A percentile compares a stretch with the other conserved stretches of the same genome.
These are phyloP conservation scores for Lagodon rhomboides DNA, from an alignment of 2,797 vertebrate species.

Conservation along the genomic window DNA sequence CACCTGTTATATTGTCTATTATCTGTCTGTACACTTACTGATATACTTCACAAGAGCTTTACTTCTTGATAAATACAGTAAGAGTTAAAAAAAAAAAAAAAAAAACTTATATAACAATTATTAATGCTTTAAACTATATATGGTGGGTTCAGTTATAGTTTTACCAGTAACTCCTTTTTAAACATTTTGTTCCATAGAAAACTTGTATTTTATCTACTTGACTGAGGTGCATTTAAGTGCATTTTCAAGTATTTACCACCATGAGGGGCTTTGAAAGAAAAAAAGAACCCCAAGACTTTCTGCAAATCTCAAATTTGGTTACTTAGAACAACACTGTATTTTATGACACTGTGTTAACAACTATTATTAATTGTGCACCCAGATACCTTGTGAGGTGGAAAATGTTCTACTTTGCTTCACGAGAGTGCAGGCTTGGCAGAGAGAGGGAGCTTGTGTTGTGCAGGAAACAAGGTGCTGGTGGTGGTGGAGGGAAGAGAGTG, in stretches of 20 bases:
- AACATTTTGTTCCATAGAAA: neutral
- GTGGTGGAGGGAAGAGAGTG: constrained; percentile 53
- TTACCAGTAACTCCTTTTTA: neutral
- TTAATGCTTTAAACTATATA: neutral
- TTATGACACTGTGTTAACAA: neutral
- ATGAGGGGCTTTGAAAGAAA: neutral
- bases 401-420: constrained; percentile 4
- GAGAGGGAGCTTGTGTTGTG: constrained; percentile 49
- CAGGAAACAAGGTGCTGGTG: constrained; percentile 67
- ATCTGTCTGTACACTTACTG: neutral
- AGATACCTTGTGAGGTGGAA: constrained; percentile 5
- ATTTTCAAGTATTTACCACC: neutral
- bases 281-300: neutral
- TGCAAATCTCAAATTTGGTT: neutral
- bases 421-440: constrained; percentile 28
- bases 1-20: neutral
- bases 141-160: neutral
- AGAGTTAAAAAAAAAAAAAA: neutral
- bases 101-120: neutral
- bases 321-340: neutral
- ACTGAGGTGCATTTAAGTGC: neutral
- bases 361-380: neutral
- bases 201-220: neutral
- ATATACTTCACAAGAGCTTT: neutral
- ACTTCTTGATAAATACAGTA: neutral